Base-by-base conservation (phyloP, 2,888 invertebrate genomes). In the Mechanitis mazaeus region DNA sequence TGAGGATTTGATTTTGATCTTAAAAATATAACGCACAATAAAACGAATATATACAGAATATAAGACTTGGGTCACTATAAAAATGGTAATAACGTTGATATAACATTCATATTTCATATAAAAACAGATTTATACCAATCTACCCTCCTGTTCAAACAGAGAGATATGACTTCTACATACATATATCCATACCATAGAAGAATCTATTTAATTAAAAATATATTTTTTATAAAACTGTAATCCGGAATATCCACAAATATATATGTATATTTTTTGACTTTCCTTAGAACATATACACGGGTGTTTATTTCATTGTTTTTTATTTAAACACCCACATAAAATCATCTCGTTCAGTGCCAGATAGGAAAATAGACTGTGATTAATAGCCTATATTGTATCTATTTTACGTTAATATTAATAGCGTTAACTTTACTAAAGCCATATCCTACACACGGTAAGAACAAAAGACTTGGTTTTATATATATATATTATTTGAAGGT, bases 31-130 rank as follows among this genome's bases (percentile, higher is more conserved):
- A 63, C 45, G 60, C 63, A 68, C 59, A 68, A 65, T 67, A 64
- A 70, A 69, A 42, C 9, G 42, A 42, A 42, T 42, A 42, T 11
- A 2, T 35, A 35, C 6, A 6, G 35, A 3, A 9, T 42, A 9
- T 42, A 9, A 9, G 42, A 42, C 1, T 7, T 9, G 42, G 42
- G 9, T 38, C 38, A 2, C 38, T 5, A 42, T 83, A 81, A 79
- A 84, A 80, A 85, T 84, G 80, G 75, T 79, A 84, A 85, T 82
- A 82, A 79, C 77, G 79, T 83, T 81, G 79, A 81, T 79, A 77
- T 42, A 42, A 79, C 73, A 62, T 67, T 65, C 62, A 61, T 63
- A 64, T 56, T 56, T 42, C 42, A 42, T 42, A 42, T 42, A 7
- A 9, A 9, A 42, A 42, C 6, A 42, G 42, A 9, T 7, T 42